Percentiles rank a stretch among this genome's conserved stretches.
Conservation (phyloP, 2,113 vertebrate genomes). For the Stomatorhinus ivindoensis region DNA sequence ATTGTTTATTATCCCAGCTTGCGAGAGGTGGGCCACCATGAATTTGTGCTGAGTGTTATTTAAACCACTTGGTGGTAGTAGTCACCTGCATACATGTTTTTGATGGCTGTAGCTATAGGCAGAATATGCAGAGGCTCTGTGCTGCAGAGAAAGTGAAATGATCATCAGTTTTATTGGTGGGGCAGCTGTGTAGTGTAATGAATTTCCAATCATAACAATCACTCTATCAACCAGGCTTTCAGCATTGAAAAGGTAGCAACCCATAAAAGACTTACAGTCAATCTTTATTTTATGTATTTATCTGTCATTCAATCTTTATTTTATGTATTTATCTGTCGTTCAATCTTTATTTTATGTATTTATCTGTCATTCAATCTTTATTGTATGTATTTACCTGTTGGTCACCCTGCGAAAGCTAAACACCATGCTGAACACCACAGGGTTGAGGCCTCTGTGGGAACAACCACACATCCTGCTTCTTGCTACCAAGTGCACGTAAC, state of each 20-base stretch:
- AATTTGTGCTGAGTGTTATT: not conserved
- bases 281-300: not conserved
- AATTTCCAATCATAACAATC: not conserved
- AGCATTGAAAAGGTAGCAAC: not conserved
- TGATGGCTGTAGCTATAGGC: not conserved
- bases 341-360: not conserved
- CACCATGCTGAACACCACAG: not conserved
- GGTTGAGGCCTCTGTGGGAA: too few species aligned
- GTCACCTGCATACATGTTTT: not conserved
- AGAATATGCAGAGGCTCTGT: not conserved
- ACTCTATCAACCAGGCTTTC: not conserved
- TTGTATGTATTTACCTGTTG: not conserved
- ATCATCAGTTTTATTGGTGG: not conserved
- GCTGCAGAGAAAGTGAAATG: not conserved
- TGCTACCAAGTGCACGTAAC: not conserved
- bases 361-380: not conserved
- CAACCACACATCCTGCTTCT: not conserved
- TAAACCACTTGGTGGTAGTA: not conserved
- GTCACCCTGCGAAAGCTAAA: not conserved
- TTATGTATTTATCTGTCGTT: not conserved
- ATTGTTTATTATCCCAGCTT: not conserved
- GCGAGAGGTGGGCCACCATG: not conserved
- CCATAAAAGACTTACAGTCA: not conserved
- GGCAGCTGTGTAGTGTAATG: not conserved
- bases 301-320: not conserved